Evolutionary conservation across 2,888 invertebrate genomes (phyloP).

Genomic region (Acleris laterana): DNA sequence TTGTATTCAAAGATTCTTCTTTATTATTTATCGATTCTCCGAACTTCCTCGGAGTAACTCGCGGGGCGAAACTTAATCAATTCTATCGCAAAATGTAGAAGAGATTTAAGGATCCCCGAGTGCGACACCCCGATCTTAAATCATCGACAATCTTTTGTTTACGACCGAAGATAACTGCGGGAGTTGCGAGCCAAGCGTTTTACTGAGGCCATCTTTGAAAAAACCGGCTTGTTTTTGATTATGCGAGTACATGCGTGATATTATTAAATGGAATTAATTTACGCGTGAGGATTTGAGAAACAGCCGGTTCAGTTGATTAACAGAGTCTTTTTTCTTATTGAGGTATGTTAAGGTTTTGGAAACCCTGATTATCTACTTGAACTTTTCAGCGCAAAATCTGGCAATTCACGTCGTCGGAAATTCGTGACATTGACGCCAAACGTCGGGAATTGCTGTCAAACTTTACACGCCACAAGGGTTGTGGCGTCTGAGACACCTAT

Average conservation of each 20-base stretch:
- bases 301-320: not conserved
- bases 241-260: not conserved
- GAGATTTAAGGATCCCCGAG: conserved; percentile 15
- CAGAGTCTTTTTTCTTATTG: too few species aligned
- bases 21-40: not conserved
- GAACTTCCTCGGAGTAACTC: conserved; percentile 1
- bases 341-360: too few species aligned
- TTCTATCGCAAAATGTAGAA: conserved; percentile 16
- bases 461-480: too few species aligned
- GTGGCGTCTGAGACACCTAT: too few species aligned
- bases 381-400: too few species aligned
- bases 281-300: not conserved
- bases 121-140: conserved; percentile 26
- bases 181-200: conserved; percentile 29
- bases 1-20: not conserved
- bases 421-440: too few species aligned
- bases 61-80: conserved; percentile 6
- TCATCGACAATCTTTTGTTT: conserved; percentile 38
- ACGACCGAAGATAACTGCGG: conserved; percentile 33
- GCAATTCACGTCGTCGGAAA: too few species aligned
- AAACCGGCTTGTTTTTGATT: not conserved
- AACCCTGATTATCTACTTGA: too few species aligned
- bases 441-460: too few species aligned
- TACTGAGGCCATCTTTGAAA: conserved; percentile 9
- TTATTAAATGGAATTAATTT: not conserved